phyloP scores from a whole-genome alignment of 2,113 vertebrate species.

The Turdus rufiventris region DNA sequence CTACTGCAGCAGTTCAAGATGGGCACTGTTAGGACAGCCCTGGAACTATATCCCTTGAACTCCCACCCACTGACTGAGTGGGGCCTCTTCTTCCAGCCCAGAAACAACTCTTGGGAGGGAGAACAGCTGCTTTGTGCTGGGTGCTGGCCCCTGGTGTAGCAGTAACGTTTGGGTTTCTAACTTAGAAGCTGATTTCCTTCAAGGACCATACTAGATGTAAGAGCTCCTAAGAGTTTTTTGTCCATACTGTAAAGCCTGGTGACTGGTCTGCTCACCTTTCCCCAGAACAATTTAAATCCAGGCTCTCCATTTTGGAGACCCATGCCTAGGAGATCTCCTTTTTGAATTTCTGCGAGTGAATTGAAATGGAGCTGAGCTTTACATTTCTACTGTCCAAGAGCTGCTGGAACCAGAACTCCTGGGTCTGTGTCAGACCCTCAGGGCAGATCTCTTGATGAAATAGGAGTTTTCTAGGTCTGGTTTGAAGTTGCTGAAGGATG shows the following conservation, averaged over 20 bases:
- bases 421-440: not conserved
- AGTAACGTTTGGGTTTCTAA: not conserved
- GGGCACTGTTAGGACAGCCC: not conserved
- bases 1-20: not conserved
- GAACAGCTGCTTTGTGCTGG: not conserved
- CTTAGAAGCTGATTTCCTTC: not conserved
- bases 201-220: not conserved
- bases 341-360: not conserved
- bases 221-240: not conserved
- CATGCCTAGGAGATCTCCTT: not conserved
- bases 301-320: not conserved
- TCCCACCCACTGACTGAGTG: not conserved
- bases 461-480: not conserved
- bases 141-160: not conserved
- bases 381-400: not conserved
- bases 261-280: not conserved
- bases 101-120: not conserved
- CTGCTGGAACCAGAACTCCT: not conserved
- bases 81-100: not conserved
- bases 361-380: not conserved
- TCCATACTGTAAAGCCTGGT: not conserved
- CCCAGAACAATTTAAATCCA: not conserved
- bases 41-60: not conserved
- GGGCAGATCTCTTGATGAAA: not conserved
- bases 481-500: not conserved